A percentile compares a stretch with the other conserved stretches of the same genome.
phyloP scores from a whole-genome alignment of 2,888 invertebrate species.

The Acleris literana region DNA sequence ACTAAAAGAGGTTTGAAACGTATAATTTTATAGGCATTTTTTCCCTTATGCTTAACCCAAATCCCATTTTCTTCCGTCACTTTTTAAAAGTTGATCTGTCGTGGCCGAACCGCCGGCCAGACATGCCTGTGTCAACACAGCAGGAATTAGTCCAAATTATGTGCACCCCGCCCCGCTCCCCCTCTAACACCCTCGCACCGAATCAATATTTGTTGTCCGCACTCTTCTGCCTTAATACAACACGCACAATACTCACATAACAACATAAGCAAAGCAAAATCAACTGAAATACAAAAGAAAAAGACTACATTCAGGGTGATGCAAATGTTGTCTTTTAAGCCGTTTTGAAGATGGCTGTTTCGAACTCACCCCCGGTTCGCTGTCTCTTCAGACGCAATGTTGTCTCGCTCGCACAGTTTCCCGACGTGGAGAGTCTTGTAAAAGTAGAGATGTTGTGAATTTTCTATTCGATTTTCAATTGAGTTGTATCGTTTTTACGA shows the following conservation, averaged over 20 bases:
- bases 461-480: conserved; percentile 34
- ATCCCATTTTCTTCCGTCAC: conserved; percentile 27
- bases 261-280: conserved; percentile 29
- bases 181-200: conserved; percentile 61
- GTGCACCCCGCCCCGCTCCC: conserved; percentile 60
- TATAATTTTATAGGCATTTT: too few species aligned
- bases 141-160: conserved; percentile 84
- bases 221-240: conserved; percentile 82
- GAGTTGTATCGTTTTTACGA: conserved; percentile 24
- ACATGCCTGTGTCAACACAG: conserved; percentile 79
- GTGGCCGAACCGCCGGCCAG: conserved; percentile 63
- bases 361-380: conserved; percentile 73
- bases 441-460: conserved; percentile 39
- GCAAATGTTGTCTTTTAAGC: conserved; percentile 42
- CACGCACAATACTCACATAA: conserved; percentile 78
- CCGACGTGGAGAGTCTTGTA: conserved; percentile 53
- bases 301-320: conserved; percentile 37
- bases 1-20: too few species aligned
- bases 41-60: not conserved
- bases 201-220: conserved; percentile 84
- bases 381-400: conserved; percentile 77
- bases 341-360: conserved; percentile 44
- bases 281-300: conserved; percentile 17
- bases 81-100: conserved; percentile 66
- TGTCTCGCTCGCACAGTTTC: conserved; percentile 77